These are phyloP conservation scores for Rhabditophanes sp. DNA, from an alignment of 2,888 invertebrate species.

Conservation along the genomic window DNA sequence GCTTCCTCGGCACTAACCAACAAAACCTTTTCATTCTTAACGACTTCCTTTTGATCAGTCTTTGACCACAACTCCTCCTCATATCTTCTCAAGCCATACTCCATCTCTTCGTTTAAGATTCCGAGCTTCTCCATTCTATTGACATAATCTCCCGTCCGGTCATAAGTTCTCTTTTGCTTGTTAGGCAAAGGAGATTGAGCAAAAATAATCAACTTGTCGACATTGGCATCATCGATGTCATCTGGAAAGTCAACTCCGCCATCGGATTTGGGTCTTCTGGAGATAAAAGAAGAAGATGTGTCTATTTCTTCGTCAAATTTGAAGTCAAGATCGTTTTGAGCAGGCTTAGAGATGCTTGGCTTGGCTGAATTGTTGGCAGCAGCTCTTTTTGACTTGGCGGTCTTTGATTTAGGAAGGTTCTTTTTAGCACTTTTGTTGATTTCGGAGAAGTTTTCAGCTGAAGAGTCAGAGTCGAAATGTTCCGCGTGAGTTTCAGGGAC, in stretches of 20 bases:
- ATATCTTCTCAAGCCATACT: conserved; percentile 85
- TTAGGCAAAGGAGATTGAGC: conserved; percentile 56
- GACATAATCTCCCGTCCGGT: conserved; percentile 63
- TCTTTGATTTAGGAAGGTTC: conserved; percentile 2
- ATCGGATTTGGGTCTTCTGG: too few species aligned
- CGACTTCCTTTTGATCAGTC: conserved; percentile 6
- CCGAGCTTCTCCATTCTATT: conserved; percentile 82
- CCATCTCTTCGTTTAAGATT: conserved; percentile 81
- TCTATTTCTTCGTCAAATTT: conserved; percentile 87
- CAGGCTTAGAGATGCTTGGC: too few species aligned
- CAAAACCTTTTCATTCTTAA: conserved; percentile 19
- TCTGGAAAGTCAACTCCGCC: conserved; percentile 51
- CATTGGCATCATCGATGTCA: conserved; percentile 39
- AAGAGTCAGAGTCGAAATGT: too few species aligned
- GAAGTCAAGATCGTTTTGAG: conserved; percentile 86
- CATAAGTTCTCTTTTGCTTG: conserved; percentile 51
- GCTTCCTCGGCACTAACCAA: conserved; percentile 26
- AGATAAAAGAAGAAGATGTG: background rate
- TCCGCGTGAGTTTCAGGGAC: too few species aligned
- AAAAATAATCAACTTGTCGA: conserved; percentile 63
- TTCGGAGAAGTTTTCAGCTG: conserved; percentile 1
- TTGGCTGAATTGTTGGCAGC: too few species aligned
- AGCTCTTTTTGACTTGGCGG: background rate
- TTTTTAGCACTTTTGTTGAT: background rate
- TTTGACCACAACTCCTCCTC: conserved; percentile 75